A percentile compares a stretch with the other conserved stretches of the same genome.
phyloP scores from a whole-genome alignment of 2,888 invertebrate species.

The Cremastinae sp. region DNA sequence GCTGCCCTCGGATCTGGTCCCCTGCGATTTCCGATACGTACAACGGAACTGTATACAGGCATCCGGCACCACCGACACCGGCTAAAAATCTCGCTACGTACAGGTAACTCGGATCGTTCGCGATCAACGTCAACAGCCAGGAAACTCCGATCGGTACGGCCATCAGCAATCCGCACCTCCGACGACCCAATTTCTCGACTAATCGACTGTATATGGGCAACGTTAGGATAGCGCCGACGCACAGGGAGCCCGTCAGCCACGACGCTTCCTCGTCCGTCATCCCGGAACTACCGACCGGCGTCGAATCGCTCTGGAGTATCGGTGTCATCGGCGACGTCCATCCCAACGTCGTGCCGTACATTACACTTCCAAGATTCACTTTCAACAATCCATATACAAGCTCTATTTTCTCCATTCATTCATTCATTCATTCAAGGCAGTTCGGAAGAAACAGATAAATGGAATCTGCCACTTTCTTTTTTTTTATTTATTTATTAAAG shows the following conservation, averaged over 20 bases:
- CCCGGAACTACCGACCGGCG: no score
- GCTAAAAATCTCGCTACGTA: conserved; percentile 82
- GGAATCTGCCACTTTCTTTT: no score
- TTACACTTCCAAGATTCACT: conserved; percentile 78
- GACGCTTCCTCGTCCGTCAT: conserved; percentile 82
- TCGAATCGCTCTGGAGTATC: conserved; percentile 79
- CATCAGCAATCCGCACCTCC: conserved; percentile 82
- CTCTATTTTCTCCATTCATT: no score
- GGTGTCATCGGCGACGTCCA: conserved; percentile 84
- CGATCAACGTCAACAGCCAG: conserved; percentile 83
- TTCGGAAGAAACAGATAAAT: no score
- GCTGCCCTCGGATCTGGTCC: conserved; percentile 81
- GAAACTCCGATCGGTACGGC: conserved; percentile 83
- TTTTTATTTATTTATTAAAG: no score
- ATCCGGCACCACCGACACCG: conserved; percentile 83
- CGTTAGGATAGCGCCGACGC: conserved; percentile 82
- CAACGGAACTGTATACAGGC: conserved; percentile 83
- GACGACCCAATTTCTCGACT: conserved; percentile 82
- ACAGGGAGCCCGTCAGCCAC: conserved; percentile 83
- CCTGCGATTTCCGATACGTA: conserved; percentile 85
- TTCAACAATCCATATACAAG: no score
- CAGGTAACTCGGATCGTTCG: conserved; percentile 80
- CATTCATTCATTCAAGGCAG: no score
- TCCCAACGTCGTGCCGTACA: conserved; percentile 80
- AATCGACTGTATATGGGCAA: conserved; percentile 81